Base-by-base conservation (phyloP, 2,888 invertebrate species). In the Drosophila pullipes region DNA sequence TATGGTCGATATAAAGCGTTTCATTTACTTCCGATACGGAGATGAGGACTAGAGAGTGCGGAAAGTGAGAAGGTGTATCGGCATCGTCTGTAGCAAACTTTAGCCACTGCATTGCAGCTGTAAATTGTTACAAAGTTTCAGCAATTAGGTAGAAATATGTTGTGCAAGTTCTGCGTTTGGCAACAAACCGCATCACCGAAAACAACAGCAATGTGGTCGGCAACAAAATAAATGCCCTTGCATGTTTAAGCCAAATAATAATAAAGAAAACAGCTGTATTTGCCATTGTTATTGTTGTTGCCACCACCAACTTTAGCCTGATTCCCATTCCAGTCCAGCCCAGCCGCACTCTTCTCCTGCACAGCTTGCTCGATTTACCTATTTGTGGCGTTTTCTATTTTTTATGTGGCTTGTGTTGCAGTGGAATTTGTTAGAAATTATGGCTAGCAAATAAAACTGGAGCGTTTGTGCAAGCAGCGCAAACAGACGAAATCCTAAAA, bases 241-340 rank as follows among this genome's bases (percentile, higher is more conserved):
- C 86, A 86, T 86, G 88, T 77, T 85, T 58, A 77, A 74, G 78
- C 77, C 78, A 85, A 85, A 85, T 86, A 80, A 83, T 76, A 87
- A 68, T 74, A 82, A 80, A 76, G 76, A 78, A 86, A 85, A 72
- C 62, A 69, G 64, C 57, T 77, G 74, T 55, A 58, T 72, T 69
- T 65, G 39, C 65, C 18, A 49, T 68, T 78, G 64, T 58, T 61
- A 47, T 65, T 74, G 74, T 70, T 69, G 49, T 55, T 73, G 57
- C 39, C 69, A 65, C 52, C 28, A 59, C 63, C 60, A 62, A 60
- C 61, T 60, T 75, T 75, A 49, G 44, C 69, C 52, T 25, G 44
- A 72, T 60, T 57, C n/a, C 52, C 37, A 31, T 18, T 1, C 22
- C 22, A 22, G 22, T 1, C 35, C 28, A 30, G 49, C 18, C 10